Evolutionary conservation across 1,140 invertebrate genomes (phyloP).

Genomic region (Drosophila auraria): DNA sequence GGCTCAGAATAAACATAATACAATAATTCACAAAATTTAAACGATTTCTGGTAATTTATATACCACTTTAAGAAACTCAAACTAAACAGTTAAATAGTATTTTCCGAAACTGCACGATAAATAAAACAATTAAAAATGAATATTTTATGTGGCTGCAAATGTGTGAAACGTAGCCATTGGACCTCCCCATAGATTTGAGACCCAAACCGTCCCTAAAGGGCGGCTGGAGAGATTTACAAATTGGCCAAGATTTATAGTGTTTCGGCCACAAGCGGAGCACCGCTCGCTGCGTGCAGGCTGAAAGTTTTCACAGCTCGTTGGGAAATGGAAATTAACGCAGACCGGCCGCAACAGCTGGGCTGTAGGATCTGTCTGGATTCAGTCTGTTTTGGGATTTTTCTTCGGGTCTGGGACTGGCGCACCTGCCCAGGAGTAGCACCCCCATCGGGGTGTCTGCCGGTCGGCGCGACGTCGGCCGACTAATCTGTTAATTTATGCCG

Average conservation of each 20-base stretch:
- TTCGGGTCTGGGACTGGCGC: slow-evolving; percentile 11
- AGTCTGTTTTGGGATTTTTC: slow-evolving; percentile 25
- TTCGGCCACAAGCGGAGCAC: slow-evolving; percentile 16
- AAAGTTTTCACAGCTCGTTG: slow-evolving; percentile 37
- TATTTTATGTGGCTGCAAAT: slow-evolving; percentile 46
- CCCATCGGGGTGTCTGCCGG: slow-evolving; percentile 12
- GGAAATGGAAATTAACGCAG: slow-evolving; percentile 52
- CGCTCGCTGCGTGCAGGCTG: slow-evolving; percentile 14
- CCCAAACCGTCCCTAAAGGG: slow-evolving; percentile 4
- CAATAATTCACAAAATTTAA: background rate
- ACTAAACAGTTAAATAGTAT: background rate
- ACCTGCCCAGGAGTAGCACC: slow-evolving; percentile 43
- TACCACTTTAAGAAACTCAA: background rate
- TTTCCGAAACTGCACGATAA: slow-evolving; percentile 5
- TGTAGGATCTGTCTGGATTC: slow-evolving; percentile 22
- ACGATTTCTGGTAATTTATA: background rate
- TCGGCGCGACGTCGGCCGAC: slow-evolving; percentile 51
- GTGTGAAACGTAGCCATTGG: slow-evolving; percentile 26
- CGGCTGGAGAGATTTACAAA: slow-evolving; percentile 62
- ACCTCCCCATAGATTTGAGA: slow-evolving; percentile 13
- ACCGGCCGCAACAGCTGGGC: slow-evolving; percentile 21
- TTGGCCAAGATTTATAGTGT: slow-evolving; percentile 72
- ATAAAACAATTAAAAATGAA: slow-evolving; percentile 60
- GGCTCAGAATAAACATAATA: no score
- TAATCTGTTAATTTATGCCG: slow-evolving; percentile 83